Base-by-base conservation (phyloP, 2,797 vertebrate species). In the Typhlichthys subterraneus region DNA sequence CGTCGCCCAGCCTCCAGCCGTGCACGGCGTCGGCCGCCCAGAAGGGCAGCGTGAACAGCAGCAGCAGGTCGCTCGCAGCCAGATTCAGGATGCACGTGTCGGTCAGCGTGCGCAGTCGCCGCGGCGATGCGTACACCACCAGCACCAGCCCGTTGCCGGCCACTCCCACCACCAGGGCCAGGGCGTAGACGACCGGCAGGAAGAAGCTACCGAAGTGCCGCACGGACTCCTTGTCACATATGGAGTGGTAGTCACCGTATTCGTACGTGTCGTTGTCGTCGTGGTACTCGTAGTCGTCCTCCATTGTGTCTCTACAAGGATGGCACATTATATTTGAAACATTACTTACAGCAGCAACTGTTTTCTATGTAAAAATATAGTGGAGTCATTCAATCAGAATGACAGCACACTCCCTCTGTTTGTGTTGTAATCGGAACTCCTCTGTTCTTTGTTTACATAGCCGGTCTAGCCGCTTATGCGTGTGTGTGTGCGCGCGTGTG, bases 81-180 rank as follows among this genome's bases (percentile, higher is more conserved):
- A 99, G 85, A 57, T 98, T 95, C 23, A 97, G 88, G 78, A 99
- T 95, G 83, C 96, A 97, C 73, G 93, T 76, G 0, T 98, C 97
- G 0, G 96, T 96, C 81, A 94, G 91, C 1, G 94, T 97, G 63
- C 93, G 93, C 3, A 89, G 85, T 50, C 95, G 93, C 85, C 95
- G 91, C 69, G 89, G 91, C 0, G 91, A 96, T 1, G 90, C 55
- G 1, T 97, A 97, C 70, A 98, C 88, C 5, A 87, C 94, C 12
- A 98, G 88, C 0, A 98, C 95, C 61, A 94, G 61, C 1, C 93
- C 87, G 33, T 98, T 99, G 1, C 97, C 97, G 0, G 95, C 94
- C 0, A 98, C 76, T 50, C 97, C 97, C 14, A 90, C 59, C 1
- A 94, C 85, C 71, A 98, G 93, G 33, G 89, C 92, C 67, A 96